Conservation (phyloP, 2,113 vertebrate genomes). For the Himantopus leucocephalus region DNA sequence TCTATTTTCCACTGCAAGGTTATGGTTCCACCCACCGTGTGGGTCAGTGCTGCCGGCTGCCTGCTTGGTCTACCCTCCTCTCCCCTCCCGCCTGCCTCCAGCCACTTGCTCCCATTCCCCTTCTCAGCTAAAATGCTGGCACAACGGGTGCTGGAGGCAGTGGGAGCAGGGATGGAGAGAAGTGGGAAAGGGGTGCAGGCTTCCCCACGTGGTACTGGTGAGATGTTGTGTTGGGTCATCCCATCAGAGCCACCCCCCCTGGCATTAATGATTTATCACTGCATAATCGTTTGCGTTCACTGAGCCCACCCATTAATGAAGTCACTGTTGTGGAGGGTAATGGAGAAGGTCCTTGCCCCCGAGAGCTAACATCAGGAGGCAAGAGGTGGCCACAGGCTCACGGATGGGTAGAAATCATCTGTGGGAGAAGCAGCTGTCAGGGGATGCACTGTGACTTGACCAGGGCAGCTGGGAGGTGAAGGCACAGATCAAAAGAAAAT, state of each 20-base stretch:
- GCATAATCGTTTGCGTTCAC: neutral
- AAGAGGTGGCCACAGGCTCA: neutral
- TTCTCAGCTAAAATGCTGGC: accelerated
- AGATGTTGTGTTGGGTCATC: neutral
- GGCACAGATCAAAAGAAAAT: neutral
- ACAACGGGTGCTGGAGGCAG: neutral
- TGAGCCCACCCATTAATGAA: neutral
- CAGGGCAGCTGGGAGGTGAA: neutral
- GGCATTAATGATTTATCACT: neutral
- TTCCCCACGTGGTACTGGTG: neutral
- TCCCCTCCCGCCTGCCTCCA: neutral
- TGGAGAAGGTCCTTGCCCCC: neutral
- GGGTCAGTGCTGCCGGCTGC: neutral
- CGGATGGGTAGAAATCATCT: accelerated
- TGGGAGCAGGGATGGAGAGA: neutral
- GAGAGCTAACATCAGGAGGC: neutral
- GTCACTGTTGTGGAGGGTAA: neutral
- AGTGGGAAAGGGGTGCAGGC: accelerated
- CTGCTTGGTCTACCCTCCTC: neutral
- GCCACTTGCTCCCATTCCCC: neutral
- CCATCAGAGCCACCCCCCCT: neutral
- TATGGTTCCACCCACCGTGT: accelerated
- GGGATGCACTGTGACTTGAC: neutral
- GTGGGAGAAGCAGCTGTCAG: neutral
- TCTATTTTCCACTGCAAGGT: neutral